Conservation (phyloP, 2,113 vertebrate species). For the Astatotilapia flaviijosephi region DNA sequence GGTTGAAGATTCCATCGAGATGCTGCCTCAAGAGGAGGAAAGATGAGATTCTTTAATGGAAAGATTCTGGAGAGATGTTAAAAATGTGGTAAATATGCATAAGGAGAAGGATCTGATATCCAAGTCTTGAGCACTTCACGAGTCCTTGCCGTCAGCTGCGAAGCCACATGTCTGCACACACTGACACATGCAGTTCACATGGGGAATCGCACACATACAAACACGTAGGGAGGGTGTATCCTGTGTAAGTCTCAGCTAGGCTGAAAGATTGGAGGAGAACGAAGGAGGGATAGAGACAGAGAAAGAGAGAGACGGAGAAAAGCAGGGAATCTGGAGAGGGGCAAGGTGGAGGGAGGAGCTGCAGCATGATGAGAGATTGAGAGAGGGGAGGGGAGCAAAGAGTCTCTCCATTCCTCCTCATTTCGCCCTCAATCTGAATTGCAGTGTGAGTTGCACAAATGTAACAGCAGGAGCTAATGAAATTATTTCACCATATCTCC, state of each 20-base stretch:
- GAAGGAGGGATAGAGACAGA: constrained; percentile 40
- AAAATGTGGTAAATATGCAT: constrained; percentile 29
- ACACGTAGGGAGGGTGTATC: constrained; percentile 31
- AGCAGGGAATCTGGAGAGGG: constrained; percentile 35
- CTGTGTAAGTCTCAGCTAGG: constrained; percentile 25
- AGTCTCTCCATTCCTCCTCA: constrained; percentile 9
- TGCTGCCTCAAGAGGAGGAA: constrained; percentile 25
- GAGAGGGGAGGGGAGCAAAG: constrained; percentile 15
- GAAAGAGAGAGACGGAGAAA: constrained; percentile 21
- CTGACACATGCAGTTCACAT: constrained; percentile 47
- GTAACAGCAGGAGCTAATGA: constrained; percentile 19
- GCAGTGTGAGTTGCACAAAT: constrained; percentile 20
- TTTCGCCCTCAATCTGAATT: constrained; percentile 10
- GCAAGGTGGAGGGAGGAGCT: constrained; percentile 69
- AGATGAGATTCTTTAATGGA: constrained; percentile 37
- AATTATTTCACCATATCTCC: constrained; percentile 33
- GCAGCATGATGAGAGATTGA: constrained; percentile 50
- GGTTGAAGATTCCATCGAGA: constrained; percentile 62
- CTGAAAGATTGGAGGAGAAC: constrained; percentile 29
- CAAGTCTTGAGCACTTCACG: constrained; percentile 54
- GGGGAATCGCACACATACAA: background rate
- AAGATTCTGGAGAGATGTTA: constrained; percentile 19
- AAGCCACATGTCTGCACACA: constrained; percentile 44
- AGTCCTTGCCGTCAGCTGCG: constrained; percentile 46
- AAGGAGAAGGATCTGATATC: constrained; percentile 45